These are phyloP conservation scores for Encarsia formosa DNA, from an alignment of 2,888 invertebrate genomes.

Conservation along the genomic window DNA sequence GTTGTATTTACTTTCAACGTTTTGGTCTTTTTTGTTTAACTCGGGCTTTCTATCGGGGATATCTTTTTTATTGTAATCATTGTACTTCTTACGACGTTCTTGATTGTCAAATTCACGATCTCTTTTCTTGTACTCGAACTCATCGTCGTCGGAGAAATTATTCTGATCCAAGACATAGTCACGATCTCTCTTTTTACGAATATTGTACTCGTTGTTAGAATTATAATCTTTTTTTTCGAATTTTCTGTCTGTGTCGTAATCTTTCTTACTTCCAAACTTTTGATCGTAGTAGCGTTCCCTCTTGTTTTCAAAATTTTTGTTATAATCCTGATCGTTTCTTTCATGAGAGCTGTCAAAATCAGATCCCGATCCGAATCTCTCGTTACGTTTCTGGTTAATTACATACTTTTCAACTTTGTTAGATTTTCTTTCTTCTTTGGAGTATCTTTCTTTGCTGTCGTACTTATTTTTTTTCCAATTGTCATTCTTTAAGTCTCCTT, in stretches of 20 bases:
- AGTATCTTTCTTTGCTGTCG: constrained; percentile 18
- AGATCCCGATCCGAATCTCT: neutral
- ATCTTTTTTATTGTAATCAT: too few relatives aligned
- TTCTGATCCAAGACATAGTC: neutral
- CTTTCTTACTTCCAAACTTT: constrained; percentile 8
- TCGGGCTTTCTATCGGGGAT: too few relatives aligned
- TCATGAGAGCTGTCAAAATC: constrained; percentile 7
- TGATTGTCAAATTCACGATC: neutral
- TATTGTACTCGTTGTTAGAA: neutral
- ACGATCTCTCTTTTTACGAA: neutral
- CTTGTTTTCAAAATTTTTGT: constrained; percentile 3
- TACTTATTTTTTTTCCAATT: constrained; percentile 25
- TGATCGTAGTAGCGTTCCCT: constrained; percentile 1
- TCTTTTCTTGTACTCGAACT: neutral
- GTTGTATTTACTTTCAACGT: too few relatives aligned
- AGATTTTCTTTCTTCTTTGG: constrained; percentile 7
- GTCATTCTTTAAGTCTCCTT: constrained; percentile 19
- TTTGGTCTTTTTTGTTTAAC: too few relatives aligned
- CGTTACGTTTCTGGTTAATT: constrained; percentile 9
- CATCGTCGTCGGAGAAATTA: too few relatives aligned
- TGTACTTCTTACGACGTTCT: neutral
- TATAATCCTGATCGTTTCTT: constrained; percentile 3
- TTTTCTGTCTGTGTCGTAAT: neutral
- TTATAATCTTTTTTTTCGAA: constrained; percentile 2
- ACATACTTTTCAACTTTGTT: constrained; percentile 12